Conservation (phyloP, 2,888 invertebrate genomes). For the Euphydryas editha region DNA sequence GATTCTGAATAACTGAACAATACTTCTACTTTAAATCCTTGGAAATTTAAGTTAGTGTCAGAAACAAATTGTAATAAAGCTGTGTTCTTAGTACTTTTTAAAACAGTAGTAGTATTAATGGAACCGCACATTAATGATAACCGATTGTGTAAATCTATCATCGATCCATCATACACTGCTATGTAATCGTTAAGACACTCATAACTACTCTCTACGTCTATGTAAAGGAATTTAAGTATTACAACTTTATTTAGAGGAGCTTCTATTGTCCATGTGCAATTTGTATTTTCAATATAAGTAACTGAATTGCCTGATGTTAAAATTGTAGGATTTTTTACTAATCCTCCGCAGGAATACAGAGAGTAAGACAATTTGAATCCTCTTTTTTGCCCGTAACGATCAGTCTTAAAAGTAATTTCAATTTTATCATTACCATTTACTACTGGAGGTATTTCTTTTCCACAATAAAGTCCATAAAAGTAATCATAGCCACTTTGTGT, state of each 20-base stretch:
- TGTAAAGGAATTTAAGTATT: conserved; percentile 84
- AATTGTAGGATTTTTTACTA: conserved; percentile 83
- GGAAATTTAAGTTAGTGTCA: conserved; percentile 67
- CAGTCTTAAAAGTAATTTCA: conserved; percentile 82
- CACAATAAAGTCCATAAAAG: conserved; percentile 54
- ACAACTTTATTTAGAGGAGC: conserved; percentile 87
- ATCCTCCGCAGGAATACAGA: conserved; percentile 88
- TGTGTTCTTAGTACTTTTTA: conserved; percentile 84
- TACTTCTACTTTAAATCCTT: conserved; percentile 85
- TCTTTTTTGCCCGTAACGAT: conserved; percentile 74
- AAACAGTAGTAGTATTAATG: conserved; percentile 75
- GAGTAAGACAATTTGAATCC: conserved; percentile 86
- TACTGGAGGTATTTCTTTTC: conserved; percentile 64
- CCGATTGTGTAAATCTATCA: conserved; percentile 62
- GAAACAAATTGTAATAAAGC: conserved; percentile 82
- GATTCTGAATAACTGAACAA: conserved; percentile 82
- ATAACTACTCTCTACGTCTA: conserved; percentile 78
- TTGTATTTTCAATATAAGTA: conserved; percentile 79
- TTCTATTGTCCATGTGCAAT: conserved; percentile 91
- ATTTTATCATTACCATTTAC: conserved; percentile 59
- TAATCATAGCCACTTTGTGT: conserved; percentile 45
- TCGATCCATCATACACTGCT: conserved; percentile 79
- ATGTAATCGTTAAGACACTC: conserved; percentile 85
- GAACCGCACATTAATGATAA: conserved; percentile 87
- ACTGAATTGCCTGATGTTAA: conserved; percentile 79